These are phyloP conservation scores for mouse (Mus musculus) DNA, from an alignment of 2,113 vertebrate species.

Conservation along the genomic window GRCm39 chr5:43523501-43524000, in stretches of 20 bases:
- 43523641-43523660: neutral
- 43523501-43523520: neutral
- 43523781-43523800: neutral
- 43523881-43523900: neutral
- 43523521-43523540: neutral
- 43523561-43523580: neutral
- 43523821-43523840: neutral
- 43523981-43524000: neutral
- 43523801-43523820: neutral
- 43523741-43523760: neutral
- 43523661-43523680: neutral
- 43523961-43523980: neutral
- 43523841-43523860: neutral
- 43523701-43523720: neutral
- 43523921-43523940: neutral
- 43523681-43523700: neutral
- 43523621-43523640: slow-evolving; percentile 49
- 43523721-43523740: neutral
- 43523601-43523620: slow-evolving; percentile 38
- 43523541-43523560: neutral
- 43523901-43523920: neutral
- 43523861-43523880: neutral
- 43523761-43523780: neutral
- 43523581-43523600: slow-evolving; percentile 52
- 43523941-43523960: neutral